These are phyloP conservation scores for Lycaena phlaeas DNA, from an alignment of 2,888 invertebrate genomes.

Conservation along the genomic window DNA sequence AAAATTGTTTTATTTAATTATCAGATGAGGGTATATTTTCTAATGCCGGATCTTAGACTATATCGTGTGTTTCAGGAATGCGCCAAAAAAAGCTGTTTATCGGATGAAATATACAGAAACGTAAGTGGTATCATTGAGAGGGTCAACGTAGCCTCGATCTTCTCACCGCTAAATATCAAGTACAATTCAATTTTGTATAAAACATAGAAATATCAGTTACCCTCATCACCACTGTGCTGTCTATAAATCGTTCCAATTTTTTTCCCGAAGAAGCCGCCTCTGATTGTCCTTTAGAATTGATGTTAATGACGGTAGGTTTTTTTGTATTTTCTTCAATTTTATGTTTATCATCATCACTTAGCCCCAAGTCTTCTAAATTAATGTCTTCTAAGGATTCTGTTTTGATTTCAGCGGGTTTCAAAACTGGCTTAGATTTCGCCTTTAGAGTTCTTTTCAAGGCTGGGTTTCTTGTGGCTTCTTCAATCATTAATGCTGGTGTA, in stretches of 20 bases:
- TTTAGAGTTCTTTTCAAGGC: not conserved
- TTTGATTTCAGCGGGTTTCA: constrained; percentile 25
- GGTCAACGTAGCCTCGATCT: too few relatives aligned
- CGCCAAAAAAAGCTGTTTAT: too few relatives aligned
- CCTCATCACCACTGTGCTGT: constrained; percentile 46
- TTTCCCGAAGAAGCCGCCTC: too few relatives aligned
- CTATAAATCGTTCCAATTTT: constrained; percentile 44
- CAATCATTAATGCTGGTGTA: constrained; percentile 5
- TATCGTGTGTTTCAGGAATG: too few relatives aligned
- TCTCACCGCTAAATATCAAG: too few relatives aligned
- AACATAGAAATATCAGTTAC: too few relatives aligned
- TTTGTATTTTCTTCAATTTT: constrained; percentile 15
- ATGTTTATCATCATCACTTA: constrained; percentile 35
- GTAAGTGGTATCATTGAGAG: too few relatives aligned
- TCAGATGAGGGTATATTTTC: too few relatives aligned
- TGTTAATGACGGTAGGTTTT: constrained; percentile 1
- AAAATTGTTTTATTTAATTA: too few relatives aligned
- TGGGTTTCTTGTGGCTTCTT: constrained; percentile 1
- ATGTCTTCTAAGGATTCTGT: constrained; percentile 20
- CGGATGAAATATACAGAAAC: too few relatives aligned
- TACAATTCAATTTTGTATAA: too few relatives aligned
- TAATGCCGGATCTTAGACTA: too few relatives aligned
- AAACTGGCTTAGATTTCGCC: constrained; percentile 16
- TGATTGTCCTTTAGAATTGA: constrained; percentile 2
- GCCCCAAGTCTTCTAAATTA: constrained; percentile 37